A percentile compares a stretch with the other conserved stretches of the same genome.
phyloP scores from a whole-genome alignment of 37 sponge, comb jelly and placozoan species.

The Spongilla lacustris region DNA sequence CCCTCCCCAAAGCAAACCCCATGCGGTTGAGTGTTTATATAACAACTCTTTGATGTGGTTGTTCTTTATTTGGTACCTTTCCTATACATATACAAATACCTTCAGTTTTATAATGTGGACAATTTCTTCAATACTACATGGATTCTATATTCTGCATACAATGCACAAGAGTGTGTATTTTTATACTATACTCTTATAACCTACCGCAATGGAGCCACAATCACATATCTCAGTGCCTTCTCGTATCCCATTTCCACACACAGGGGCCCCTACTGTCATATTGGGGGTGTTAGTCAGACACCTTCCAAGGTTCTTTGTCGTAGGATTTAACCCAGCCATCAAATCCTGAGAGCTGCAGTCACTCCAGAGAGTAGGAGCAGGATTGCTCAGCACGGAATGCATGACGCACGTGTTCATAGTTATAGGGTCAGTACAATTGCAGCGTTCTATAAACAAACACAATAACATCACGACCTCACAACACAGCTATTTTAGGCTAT shows the following conservation, averaged over 20 bases:
- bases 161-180: no score
- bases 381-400: constrained; percentile 15
- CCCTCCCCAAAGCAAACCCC: no score
- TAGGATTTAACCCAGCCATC: background rate
- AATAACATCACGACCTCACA: background rate
- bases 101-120: no score
- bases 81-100: no score
- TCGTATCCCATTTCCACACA: constrained; percentile 85
- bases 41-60: no score
- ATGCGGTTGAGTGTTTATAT: no score
- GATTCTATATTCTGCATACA: no score
- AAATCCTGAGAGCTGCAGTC: constrained; percentile 32
- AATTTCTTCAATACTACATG: no score
- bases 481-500: no score
- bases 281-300: constrained; percentile 50
- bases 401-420: constrained; percentile 41
- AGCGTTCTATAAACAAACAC: constrained; percentile 5
- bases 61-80: no score
- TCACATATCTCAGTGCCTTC: constrained; percentile 81
- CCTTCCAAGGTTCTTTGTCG: constrained; percentile 6
- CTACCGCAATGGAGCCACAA: constrained; percentile 70
- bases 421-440: constrained; percentile 39
- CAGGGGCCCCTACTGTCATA: constrained; percentile 48
- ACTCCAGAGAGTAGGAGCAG: constrained; percentile 37
- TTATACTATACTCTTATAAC: background rate